Evolutionary conservation across 53 echinoderm and acorn worm species (phyloP).

Genomic region (Holothuria leucospilota): DNA sequence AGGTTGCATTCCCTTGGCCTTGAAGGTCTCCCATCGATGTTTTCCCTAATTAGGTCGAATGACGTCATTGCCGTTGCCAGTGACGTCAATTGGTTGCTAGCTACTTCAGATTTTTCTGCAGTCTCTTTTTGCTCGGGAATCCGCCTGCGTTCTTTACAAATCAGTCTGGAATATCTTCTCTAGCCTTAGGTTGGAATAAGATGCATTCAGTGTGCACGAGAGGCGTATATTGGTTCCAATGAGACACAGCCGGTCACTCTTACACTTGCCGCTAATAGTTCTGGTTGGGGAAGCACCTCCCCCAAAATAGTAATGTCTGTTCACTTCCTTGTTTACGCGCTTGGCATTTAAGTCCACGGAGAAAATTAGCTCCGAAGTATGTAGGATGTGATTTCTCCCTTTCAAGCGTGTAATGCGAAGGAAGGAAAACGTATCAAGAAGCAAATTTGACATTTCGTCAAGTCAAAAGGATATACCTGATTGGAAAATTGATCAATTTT

Average conservation of each 20-base stretch:
- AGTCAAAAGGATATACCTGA: no score
- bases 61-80: conserved; percentile 60
- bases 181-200: conserved; percentile 21
- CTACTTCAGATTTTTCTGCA: conserved; percentile 45
- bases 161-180: conserved; percentile 35
- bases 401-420: no score
- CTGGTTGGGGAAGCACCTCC: conserved; percentile 57
- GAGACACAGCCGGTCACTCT: background rate
- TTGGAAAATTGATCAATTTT: no score
- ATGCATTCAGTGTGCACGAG: conserved; percentile 2
- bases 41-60: conserved; percentile 57
- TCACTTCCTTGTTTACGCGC: conserved; percentile 48
- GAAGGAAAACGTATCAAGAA: no score
- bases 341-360: conserved; percentile 18
- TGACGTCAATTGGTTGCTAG: conserved; percentile 60
- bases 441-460: no score
- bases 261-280: conserved; percentile 22
- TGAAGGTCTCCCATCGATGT: conserved; percentile 55
- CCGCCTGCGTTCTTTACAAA: conserved; percentile 15
- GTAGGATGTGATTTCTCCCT: background rate
- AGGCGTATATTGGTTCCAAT: conserved; percentile 38
- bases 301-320: conserved; percentile 54
- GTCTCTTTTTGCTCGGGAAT: conserved; percentile 40
- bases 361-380: conserved; percentile 26
- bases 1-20: conserved; percentile 23